Conservation (phyloP, 2,888 invertebrate genomes). For the Epirrita christyi region DNA sequence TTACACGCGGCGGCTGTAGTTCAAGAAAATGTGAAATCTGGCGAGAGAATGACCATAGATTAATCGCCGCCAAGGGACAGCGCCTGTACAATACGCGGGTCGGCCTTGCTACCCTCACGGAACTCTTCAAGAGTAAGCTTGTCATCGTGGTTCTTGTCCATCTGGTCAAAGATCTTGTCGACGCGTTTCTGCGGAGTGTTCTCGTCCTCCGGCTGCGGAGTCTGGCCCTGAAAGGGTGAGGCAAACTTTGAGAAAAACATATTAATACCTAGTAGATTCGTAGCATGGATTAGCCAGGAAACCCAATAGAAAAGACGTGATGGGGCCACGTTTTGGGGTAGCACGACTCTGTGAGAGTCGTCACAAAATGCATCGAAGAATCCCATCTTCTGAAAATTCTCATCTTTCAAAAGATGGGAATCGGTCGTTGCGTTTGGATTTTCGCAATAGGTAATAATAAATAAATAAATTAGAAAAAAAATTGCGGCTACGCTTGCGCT, state of each 20-base stretch:
- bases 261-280: neutral
- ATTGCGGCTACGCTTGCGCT: too few species aligned
- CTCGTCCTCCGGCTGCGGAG: slow-evolving; percentile 94
- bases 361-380: too few species aligned
- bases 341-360: too few species aligned
- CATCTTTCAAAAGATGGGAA: too few species aligned
- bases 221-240: slow-evolving; percentile 89
- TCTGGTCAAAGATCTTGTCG: slow-evolving; percentile 99
- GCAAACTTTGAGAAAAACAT: neutral
- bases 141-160: slow-evolving; percentile 99
- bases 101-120: slow-evolving; percentile 98
- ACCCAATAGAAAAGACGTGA: neutral
- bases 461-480: too few species aligned
- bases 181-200: slow-evolving; percentile 98
- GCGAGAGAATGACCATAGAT: slow-evolving; percentile 80
- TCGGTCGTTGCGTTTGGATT: too few species aligned
- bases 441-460: too few species aligned
- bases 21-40: slow-evolving; percentile 78
- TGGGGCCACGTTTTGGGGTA: too few species aligned
- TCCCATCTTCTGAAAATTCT: too few species aligned
- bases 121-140: slow-evolving; percentile 97
- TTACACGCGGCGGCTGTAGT: slow-evolving; percentile 51
- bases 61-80: slow-evolving; percentile 93
- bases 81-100: slow-evolving; percentile 99
- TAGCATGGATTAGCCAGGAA: neutral